These are phyloP conservation scores for Saimiri boliviensis DNA, from an alignment of 2,113 vertebrate genomes.

Conservation along the genomic window DNA sequence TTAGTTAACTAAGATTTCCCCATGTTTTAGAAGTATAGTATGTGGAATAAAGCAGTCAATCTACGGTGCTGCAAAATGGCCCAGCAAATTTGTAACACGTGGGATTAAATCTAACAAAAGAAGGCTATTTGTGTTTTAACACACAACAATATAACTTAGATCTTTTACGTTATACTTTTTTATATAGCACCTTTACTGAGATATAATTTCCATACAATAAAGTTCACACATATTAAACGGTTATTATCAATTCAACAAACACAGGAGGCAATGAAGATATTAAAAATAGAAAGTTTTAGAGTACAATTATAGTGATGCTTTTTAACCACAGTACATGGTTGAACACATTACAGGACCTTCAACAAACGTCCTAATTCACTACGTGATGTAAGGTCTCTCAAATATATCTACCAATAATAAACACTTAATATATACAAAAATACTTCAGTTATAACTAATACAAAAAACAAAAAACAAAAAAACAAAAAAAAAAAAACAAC, in stretches of 20 bases:
- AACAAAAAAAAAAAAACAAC: background rate
- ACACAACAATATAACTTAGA: background rate
- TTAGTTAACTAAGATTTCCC: constrained; percentile 56
- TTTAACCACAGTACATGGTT: background rate
- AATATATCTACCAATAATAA: background rate
- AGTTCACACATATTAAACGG: background rate
- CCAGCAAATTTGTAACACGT: background rate
- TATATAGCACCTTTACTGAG: background rate
- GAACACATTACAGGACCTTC: background rate
- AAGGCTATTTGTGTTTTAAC: background rate
- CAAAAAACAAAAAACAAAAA: background rate
- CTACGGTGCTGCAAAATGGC: background rate
- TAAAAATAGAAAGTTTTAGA: background rate
- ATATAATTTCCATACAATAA: background rate
- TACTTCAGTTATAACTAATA: background rate
- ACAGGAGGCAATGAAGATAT: background rate
- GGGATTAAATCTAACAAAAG: background rate
- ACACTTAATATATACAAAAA: background rate
- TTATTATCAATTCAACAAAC: constrained; percentile 39
- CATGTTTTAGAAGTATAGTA: constrained; percentile 49
- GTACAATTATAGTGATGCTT: background rate
- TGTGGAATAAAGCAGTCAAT: constrained; percentile 23
- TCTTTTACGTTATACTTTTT: background rate
- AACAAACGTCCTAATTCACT: background rate
- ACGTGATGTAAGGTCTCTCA: background rate